These are phyloP conservation scores for Odontomachus brunneus DNA, from an alignment of 1,140 invertebrate species.

Conservation along the genomic window DNA sequence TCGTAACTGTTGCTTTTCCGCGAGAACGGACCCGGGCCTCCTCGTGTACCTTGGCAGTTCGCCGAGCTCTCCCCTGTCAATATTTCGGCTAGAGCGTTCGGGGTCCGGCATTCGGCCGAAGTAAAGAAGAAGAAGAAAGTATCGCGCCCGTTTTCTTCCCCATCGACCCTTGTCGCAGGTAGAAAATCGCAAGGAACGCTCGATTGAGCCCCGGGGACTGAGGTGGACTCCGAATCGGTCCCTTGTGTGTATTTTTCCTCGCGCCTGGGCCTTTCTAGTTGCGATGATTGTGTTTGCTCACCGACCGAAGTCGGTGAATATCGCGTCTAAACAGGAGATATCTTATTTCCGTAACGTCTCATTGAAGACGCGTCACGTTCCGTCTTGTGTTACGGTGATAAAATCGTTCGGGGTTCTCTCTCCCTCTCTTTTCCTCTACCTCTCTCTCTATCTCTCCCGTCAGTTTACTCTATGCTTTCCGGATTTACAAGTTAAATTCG, in stretches of 20 bases:
- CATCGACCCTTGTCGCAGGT: conserved; percentile 63
- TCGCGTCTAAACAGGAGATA: conserved; percentile 72
- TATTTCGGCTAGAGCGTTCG: conserved; percentile 75
- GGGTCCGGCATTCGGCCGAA: conserved; percentile 60
- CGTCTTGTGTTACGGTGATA: conserved; percentile 42
- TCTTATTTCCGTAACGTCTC: conserved; percentile 71
- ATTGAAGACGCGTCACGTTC: conserved; percentile 54
- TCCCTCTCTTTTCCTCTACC: background rate
- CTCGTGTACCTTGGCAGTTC: conserved; percentile 60
- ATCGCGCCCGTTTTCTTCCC: conserved; percentile 69
- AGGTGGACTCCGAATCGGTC: conserved; percentile 34
- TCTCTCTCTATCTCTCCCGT: conserved; percentile 19
- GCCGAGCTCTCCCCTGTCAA: conserved; percentile 70
- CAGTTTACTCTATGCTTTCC: conserved; percentile 32
- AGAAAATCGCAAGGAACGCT: conserved; percentile 68
- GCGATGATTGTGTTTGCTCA: conserved; percentile 75
- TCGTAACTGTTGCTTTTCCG: conserved; percentile 76
- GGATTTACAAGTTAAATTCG: conserved; percentile 57
- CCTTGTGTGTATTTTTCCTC: conserved; percentile 67
- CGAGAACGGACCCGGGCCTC: background rate
- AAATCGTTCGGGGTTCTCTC: conserved; percentile 16
- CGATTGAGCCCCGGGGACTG: conserved; percentile 63
- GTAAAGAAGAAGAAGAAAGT: conserved; percentile 60
- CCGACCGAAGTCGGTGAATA: conserved; percentile 59
- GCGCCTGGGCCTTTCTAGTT: conserved; percentile 70